Base-by-base conservation (phyloP, 2,113 vertebrate genomes). In the Lepus americanus region DNA sequence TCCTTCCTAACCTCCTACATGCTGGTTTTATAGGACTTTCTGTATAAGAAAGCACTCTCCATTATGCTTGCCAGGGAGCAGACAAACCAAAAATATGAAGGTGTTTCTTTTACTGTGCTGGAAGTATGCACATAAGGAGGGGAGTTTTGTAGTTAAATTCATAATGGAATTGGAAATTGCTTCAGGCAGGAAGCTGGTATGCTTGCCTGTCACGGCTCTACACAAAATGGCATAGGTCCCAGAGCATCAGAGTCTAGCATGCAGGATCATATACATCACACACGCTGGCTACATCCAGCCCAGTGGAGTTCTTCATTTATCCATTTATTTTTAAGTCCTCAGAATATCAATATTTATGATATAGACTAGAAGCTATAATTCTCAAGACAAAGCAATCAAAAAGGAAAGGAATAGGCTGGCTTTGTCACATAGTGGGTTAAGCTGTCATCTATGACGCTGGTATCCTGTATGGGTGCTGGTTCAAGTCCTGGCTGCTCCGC, bases 171-270 rank as follows among this genome's bases (percentile, higher is more conserved):
- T 77, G 25, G 25, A 89, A 78, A 86, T 70, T 51, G 25, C 33
- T 92, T 77, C 61, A 90, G 55, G 61, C 89, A 92, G 55, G 63
- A 87, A 80, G 64, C 14, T 29, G 36, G 20, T 25, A 82, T 22
- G 8, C 12, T 69, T 64, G 12, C 29, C 29, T 55, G 2, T 44
- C 25, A 14, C 39, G n/a, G 10, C 6, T 17, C 25, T 20, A 44
- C n/a, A 33, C 59, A 61, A 19, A 93, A 82, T 1, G 53, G 27
- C 10, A 1, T 33, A 14, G 9, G 2, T 31, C 4, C 80, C 29
- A 9, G 16, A 22, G 51, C 20, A 39, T 33, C 51, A 31, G 55
- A 29, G 11, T 3, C 53, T 92, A 3, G 22, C 33, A 25, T 23
- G 7, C 23, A 10, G 19, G 49, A 10, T 51, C 10, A 11, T 9